Evolutionary conservation across 2,113 vertebrate species (phyloP).

Genomic region (Illadopsis cleaveri): DNA sequence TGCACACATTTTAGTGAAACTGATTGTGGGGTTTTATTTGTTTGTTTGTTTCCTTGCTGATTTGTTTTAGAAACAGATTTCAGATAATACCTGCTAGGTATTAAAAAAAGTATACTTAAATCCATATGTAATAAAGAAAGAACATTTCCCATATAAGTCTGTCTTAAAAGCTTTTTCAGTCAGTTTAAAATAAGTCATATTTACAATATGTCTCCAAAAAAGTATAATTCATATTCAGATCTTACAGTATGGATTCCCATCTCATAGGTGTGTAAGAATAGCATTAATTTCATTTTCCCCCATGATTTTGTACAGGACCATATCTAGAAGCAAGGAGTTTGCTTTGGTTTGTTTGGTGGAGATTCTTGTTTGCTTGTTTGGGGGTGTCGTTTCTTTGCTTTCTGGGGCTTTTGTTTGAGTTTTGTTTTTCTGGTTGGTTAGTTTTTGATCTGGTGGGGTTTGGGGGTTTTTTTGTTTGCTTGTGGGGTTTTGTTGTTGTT

Average conservation of each 20-base stretch:
- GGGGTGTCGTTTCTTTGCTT: neutral
- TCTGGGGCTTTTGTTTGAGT: neutral
- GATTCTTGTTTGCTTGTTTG: too few species aligned
- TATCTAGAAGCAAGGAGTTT: rapidly evolving
- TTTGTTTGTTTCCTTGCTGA: neutral
- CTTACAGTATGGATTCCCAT: neutral
- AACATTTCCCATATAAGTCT: neutral
- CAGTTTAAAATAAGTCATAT: neutral
- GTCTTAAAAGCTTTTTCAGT: neutral
- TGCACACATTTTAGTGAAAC: neutral
- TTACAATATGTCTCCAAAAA: neutral
- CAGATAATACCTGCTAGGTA: neutral
- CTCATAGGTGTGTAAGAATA: neutral
- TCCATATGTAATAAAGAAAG: neutral
- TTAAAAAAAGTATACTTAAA: neutral
- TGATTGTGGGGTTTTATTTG: neutral
- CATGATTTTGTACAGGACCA: neutral
- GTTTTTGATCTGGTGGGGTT: neutral
- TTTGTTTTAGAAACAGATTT: neutral
- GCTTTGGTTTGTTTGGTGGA: neutral
- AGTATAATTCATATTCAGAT: neutral
- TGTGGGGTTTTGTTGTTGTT: too few species aligned
- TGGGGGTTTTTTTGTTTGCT: neutral
- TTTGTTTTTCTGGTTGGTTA: neutral
- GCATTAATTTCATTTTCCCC: neutral